Conservation (phyloP, 2,797 vertebrate species). For the Pangasius mekongensis region DNA sequence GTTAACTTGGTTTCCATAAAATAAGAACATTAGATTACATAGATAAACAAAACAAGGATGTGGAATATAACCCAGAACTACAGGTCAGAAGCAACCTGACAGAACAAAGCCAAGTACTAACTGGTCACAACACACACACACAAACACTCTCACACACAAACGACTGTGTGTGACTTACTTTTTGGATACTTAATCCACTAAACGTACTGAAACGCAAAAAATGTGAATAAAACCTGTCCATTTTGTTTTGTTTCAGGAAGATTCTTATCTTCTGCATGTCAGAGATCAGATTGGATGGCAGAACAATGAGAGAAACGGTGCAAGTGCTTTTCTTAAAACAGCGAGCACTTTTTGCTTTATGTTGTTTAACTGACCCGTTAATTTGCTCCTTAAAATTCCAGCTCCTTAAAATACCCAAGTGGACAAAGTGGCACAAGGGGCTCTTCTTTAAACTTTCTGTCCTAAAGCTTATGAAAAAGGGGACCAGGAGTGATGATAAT, state of each 20-base stretch:
- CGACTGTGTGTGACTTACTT: not conserved
- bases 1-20: not conserved
- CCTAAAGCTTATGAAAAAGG: conserved; percentile 69
- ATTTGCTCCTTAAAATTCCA: not conserved
- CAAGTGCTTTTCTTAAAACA: not conserved
- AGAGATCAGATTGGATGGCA: not conserved
- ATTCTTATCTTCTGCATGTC: conserved; percentile 17
- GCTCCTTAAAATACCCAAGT: not conserved
- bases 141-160: not conserved
- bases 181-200: not conserved
- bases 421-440: not conserved
- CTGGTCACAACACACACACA: not conserved
- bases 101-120: conserved; percentile 7
- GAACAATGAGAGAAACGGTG: not conserved
- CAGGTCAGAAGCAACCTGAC: not conserved
- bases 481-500: conserved; percentile 87
- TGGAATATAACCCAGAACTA: not conserved
- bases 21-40: not conserved
- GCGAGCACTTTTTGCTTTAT: not conserved
- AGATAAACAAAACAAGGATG: not conserved
- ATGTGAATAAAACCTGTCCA: not conserved
- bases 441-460: not conserved
- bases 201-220: not conserved
- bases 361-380: not conserved
- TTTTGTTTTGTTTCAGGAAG: not conserved